A percentile compares a stretch with the other conserved stretches of the same genome.
These are phyloP conservation scores for Rapana venosa DNA, from an alignment of 2,888 invertebrate species.

Conservation along the genomic window DNA sequence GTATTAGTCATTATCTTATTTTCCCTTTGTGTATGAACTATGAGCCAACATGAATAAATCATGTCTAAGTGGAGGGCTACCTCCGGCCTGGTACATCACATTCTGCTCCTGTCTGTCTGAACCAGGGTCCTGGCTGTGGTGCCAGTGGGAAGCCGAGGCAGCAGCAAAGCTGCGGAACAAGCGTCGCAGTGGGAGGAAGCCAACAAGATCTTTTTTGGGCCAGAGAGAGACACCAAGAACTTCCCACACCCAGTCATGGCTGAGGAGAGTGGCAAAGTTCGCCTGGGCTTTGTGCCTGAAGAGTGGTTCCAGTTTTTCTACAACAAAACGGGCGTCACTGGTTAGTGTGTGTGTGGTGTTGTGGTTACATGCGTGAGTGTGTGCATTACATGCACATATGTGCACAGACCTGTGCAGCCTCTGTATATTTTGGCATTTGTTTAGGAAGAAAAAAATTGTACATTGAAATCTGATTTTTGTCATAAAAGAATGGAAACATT, in stretches of 20 bases:
- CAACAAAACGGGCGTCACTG: slow-evolving; percentile 91
- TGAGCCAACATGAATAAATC: too few species aligned
- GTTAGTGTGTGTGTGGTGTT: slow-evolving; percentile 72
- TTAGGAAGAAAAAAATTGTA: too few species aligned
- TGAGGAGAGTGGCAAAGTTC: slow-evolving; percentile 86
- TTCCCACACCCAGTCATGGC: slow-evolving; percentile 86
- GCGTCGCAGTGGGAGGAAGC: slow-evolving; percentile 67
- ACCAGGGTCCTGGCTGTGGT: slow-evolving; percentile 43
- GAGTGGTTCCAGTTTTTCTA: slow-evolving; percentile 97
- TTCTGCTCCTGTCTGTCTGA: neutral
- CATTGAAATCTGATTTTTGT: too few species aligned
- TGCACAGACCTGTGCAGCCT: neutral
- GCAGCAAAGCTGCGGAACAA: slow-evolving; percentile 24
- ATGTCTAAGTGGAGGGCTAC: too few species aligned
- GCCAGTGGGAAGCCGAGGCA: slow-evolving; percentile 29
- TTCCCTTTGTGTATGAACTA: too few species aligned
- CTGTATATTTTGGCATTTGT: slow-evolving; percentile 1
- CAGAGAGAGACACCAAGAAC: slow-evolving; percentile 86
- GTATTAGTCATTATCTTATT: too few species aligned
- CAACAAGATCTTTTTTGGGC: slow-evolving; percentile 78
- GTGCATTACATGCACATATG: neutral
- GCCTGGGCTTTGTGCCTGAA: slow-evolving; percentile 94
- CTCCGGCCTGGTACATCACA: too few species aligned
- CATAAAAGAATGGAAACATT: too few species aligned
- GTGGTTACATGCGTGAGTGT: neutral